Percentiles rank a stretch among this genome's conserved stretches.
These are phyloP conservation scores for Neomonachus schauinslandi DNA, from an alignment of 2,113 vertebrate genomes.

Conservation along the genomic window DNA sequence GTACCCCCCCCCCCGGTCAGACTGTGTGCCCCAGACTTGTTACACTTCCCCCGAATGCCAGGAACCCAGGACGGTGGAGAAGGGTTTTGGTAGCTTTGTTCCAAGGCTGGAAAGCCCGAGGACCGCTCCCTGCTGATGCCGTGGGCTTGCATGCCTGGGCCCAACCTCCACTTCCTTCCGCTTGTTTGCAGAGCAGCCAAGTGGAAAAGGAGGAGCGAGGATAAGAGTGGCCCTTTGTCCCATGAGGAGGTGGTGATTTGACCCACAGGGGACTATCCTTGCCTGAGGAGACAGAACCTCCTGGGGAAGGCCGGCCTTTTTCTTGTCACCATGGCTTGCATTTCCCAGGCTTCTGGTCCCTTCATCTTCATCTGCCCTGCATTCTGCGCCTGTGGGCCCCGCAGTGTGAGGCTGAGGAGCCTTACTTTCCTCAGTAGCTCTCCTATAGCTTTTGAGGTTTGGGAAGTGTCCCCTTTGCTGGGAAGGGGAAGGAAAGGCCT, in stretches of 20 bases:
- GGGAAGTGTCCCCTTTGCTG: not conserved
- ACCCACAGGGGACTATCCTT: not conserved
- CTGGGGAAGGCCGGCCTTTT: not conserved
- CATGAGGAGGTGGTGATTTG: not conserved
- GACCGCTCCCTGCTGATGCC: not conserved
- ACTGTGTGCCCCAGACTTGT: not conserved
- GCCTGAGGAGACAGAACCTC: not conserved
- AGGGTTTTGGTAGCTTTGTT: not conserved
- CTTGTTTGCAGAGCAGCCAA: not conserved
- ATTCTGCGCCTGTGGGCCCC: accelerated
- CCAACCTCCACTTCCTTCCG: not conserved
- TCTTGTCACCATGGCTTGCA: not conserved
- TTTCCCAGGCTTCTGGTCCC: not conserved
- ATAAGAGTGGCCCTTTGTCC: not conserved
- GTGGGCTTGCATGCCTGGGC: not conserved
- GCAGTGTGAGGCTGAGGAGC: not conserved
- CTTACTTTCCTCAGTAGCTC: too few relatives aligned
- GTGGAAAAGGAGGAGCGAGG: not conserved
- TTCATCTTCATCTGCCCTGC: not conserved
- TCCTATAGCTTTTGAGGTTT: not conserved
- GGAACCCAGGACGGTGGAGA: not conserved
- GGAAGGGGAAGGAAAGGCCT: not conserved
- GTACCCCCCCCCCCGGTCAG: accelerated
- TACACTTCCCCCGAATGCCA: not conserved
- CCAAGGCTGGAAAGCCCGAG: not conserved